Base-by-base conservation (phyloP, 2,888 invertebrate species). In the Eledone cirrhosa region DNA sequence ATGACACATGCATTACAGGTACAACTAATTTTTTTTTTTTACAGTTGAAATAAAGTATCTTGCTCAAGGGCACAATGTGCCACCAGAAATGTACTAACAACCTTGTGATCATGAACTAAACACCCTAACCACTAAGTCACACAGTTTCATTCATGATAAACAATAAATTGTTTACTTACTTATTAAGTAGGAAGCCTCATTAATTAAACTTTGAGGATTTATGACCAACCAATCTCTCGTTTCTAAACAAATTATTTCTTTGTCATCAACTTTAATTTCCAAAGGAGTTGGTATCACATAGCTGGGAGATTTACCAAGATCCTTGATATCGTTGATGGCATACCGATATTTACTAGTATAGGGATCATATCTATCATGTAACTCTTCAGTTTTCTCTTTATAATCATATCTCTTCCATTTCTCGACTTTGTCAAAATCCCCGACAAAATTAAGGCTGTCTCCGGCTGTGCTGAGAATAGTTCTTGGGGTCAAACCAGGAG, bases 331-430 rank as follows among this genome's bases (percentile, higher is more conserved):
- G 3, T 72, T 41, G 5, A 79, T 78, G 19, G 76, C 65, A 1
- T 79, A 78, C 14, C 86, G 76, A 24, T 81, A 78, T 19, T 82
- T 81, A 33, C 86, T 81, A 0, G 86, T 85, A 77, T 80, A 86
- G 0, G 88, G 88, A 74, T 86, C 83, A 75, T 83, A 87, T 48
- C 75, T 67, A 76, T 85, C 86, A 11, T 75, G 75, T 2, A 74
- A 80, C 41, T 81, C 80, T 1, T 75, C 78, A 19, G 78, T 77
- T 2, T 76, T 65, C 1, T 74, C 77, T 24, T 78, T 27, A n/a
- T 27, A 80, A 59, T 63, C 22, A 29, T 80, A 84, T 29, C 87
- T 63, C 74, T 87, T 86, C 85, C 86, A 87, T 78, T 86, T 83
- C 67, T 85, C 81, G 1, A 81, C 79, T 65, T 80, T 83, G 11